These are phyloP conservation scores for Charina bottae DNA, from an alignment of 2,113 vertebrate genomes.

Conservation along the genomic window DNA sequence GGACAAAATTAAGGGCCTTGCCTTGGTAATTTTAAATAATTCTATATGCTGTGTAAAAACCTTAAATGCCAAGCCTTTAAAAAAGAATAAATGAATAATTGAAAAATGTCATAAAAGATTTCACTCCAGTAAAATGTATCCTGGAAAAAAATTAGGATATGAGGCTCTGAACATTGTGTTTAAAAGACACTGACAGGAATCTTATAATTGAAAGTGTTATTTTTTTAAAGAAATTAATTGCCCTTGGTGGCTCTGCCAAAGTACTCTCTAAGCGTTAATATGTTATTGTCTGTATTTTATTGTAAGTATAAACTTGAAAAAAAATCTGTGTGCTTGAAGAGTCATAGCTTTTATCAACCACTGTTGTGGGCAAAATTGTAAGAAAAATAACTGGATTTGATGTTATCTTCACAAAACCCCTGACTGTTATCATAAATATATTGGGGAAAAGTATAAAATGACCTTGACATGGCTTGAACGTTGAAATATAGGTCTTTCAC, in stretches of 20 bases:
- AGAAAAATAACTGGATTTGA: background rate
- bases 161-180: background rate
- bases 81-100: constrained; percentile 47
- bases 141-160: constrained; percentile 16
- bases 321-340: background rate
- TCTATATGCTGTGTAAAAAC: constrained; percentile 30
- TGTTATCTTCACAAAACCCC: background rate
- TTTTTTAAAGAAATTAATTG: constrained; percentile 18
- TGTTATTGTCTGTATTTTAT: background rate
- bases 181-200: background rate
- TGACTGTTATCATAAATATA: background rate
- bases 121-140: constrained; percentile 30
- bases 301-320: background rate
- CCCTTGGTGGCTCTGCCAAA: background rate
- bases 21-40: constrained; percentile 17
- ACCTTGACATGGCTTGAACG: background rate
- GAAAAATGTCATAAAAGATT: constrained; percentile 36
- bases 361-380: background rate
- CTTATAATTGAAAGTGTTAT: background rate
- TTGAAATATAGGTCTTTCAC: background rate
- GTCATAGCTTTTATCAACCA: background rate
- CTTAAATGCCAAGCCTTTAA: constrained; percentile 24
- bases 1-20: background rate
- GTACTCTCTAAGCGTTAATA: background rate
- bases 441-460: background rate